Base-by-base conservation (phyloP, 1,140 invertebrate species). In the Alviniconcha marisindica region DNA sequence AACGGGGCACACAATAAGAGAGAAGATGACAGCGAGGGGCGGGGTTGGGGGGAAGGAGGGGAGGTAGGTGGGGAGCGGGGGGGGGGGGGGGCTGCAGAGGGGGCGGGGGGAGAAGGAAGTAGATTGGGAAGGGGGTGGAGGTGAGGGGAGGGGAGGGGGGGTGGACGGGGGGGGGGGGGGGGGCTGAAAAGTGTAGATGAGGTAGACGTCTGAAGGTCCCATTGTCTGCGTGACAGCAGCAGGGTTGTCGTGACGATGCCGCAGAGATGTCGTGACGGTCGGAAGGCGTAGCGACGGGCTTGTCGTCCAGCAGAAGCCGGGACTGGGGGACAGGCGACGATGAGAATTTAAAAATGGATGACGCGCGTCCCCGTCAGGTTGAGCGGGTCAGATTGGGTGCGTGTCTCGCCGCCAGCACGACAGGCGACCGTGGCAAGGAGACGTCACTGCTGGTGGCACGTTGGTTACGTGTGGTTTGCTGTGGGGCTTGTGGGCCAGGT, bases 271-370 rank as follows among this genome's bases (percentile, higher is more conserved):
- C n/a, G n/a, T n/a, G n/a, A n/a, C n/a, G n/a, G n/a, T n/a, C n/a
- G 63, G 48, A 51, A 7, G 21, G 48, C 21, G 48, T 51, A 51
- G 10, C 10, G 48, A 7, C 21, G 10, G n/a, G 15, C 10, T 7
- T n/a, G 56, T 60, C 56, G 56, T 28, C 56, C 7, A 60, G 15
- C 69, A 33, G 69, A 12, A 40, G 36, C 69, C n/a, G 10, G 33
- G 24, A 33, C 69, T 24, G 28, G 74, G 33, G 44, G 77, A 60
- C 77, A 78, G 48, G 10, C 48, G 33, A 51, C 33, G 51, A 78
- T 78, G 77, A 78, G 77, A 78, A 60, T 78, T 78, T 78, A 78
- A 78, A 78, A 60, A 78, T 78, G 77, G 33, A 78, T 78, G 77
- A 78, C 77, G 28, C 33, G 54, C 31, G 69, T 12, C 69, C 7